Percentiles rank a stretch among this genome's conserved stretches.
phyloP scores from a whole-genome alignment of 2,797 vertebrate species.

The Simalia tracyae region DNA sequence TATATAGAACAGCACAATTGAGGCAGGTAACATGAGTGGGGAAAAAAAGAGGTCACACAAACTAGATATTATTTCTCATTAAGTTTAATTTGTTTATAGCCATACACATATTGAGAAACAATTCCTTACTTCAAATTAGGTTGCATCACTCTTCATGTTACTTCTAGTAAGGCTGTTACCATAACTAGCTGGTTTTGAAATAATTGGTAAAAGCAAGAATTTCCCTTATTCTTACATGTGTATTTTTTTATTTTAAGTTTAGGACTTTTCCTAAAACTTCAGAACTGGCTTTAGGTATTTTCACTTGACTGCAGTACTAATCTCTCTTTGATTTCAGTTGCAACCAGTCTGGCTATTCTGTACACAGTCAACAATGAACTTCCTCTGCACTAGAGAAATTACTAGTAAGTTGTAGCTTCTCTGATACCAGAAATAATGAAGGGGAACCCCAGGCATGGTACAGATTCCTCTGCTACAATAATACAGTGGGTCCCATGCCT shows the following conservation, averaged over 20 bases:
- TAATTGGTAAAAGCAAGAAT: conserved; percentile 43
- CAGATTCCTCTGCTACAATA: neutral
- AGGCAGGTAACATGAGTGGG: conserved; percentile 33
- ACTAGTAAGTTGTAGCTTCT: conserved; percentile 5
- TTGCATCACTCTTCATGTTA: conserved; percentile 48
- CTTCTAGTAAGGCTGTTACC: conserved; percentile 46
- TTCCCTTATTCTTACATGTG: conserved; percentile 12
- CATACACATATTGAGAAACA: conserved; percentile 66
- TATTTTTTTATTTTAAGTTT: neutral
- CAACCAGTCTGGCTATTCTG: neutral
- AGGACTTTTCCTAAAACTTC: neutral
- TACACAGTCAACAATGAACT: conserved; percentile 1
- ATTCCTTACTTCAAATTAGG: conserved; percentile 48
- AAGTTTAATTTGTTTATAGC: conserved; percentile 72
- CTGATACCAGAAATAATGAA: conserved; percentile 23
- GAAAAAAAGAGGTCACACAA: conserved; percentile 62
- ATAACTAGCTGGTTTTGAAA: conserved; percentile 46
- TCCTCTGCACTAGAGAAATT: neutral
- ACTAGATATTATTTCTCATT: conserved; percentile 65
- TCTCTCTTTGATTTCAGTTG: neutral
- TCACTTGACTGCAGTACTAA: rapidly evolving
- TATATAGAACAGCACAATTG: conserved; percentile 25
- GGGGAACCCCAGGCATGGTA: conserved; percentile 51
- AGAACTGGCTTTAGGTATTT: neutral
- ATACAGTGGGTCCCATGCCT: neutral